Evolutionary conservation across 2,888 invertebrate species (phyloP), one percentile per base, ranked within the genome.

Genomic region (Calameuta filiformis): DNA sequence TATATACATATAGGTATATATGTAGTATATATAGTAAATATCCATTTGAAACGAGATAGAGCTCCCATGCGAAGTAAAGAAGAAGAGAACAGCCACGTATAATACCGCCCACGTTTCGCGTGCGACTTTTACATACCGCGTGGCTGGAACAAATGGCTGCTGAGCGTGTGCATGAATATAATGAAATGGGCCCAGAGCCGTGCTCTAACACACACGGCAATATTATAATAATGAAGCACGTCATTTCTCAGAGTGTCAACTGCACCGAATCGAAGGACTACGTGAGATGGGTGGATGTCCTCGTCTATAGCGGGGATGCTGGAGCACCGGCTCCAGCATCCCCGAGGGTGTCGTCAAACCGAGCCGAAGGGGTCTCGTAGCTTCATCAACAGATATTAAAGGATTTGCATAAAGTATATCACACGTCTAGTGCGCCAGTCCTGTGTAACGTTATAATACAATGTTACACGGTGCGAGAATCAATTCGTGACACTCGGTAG

Each of bases 231-330:
- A 89, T 87, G 88, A 87, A 88, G 87, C 89, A 85, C 87, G 87
- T 89, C 90, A 91, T 91, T 91, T 90, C 89, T 91, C 91, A 90
- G 90, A 87, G 88, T 91, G 91, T 91, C 91, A 91, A 90, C 89
- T 91, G 89, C 90, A 91, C 87, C 87, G 89, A 89, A 89, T 82
- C 88, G 87, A 87, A 88, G 86, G 86, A 85, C 83, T 83, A 84
- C 77, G 77, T 68, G 81, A 83, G 82, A 86, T 83, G 87, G 86
- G 84, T 85, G 86, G 87, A 83, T 23, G 56, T 56, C 56, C 84
- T 86, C 84, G 87, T 87, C 86, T 85, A 83, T 82, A 84, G 85
- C 80, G 85, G 71, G 31, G 71, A 12, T 33, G 71, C 71, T 71
- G 56, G 6, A 56, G 79, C 79, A 83, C 80, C 80, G 82, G 85